Percentiles rank a stretch among this genome's conserved stretches.
phyloP scores from a whole-genome alignment of 2,113 vertebrate species.

The Propithecus coquereli region DNA sequence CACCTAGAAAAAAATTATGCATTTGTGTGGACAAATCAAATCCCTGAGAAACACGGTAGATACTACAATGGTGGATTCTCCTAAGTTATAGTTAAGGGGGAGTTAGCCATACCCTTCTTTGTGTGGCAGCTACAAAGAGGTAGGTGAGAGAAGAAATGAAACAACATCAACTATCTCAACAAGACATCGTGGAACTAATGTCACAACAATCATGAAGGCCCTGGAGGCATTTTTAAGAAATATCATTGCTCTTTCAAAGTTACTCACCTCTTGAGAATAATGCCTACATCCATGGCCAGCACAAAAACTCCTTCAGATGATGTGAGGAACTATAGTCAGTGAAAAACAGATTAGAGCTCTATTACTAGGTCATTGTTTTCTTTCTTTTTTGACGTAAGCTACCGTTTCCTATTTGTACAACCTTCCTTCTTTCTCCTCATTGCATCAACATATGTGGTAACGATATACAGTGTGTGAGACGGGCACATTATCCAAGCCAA shows the following conservation, averaged over 20 bases:
- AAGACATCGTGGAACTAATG: not conserved
- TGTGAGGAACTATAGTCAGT: not conserved
- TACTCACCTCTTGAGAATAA: not conserved
- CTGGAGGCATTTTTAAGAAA: not conserved
- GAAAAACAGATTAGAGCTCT: not conserved
- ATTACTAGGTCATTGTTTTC: not conserved
- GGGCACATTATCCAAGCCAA: not conserved
- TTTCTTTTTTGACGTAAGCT: not conserved
- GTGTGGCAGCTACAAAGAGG: not conserved
- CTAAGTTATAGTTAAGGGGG: not conserved
- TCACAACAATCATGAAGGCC: not conserved
- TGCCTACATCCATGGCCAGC: not conserved
- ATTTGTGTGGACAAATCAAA: not conserved
- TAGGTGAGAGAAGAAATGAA: not conserved
- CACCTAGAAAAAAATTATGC: not conserved
- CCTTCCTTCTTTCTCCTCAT: not conserved
- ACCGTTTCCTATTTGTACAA: not conserved
- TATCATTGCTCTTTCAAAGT: not conserved
- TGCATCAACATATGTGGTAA: not conserved
- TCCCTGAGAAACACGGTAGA: not conserved
- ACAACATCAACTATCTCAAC: not conserved
- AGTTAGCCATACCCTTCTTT: not conserved
- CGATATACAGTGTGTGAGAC: not conserved
- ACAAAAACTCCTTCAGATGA: not conserved
- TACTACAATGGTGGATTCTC: not conserved